phyloP scores from a whole-genome alignment of 2,888 invertebrate species.

The Drosophila kambysellisi region DNA sequence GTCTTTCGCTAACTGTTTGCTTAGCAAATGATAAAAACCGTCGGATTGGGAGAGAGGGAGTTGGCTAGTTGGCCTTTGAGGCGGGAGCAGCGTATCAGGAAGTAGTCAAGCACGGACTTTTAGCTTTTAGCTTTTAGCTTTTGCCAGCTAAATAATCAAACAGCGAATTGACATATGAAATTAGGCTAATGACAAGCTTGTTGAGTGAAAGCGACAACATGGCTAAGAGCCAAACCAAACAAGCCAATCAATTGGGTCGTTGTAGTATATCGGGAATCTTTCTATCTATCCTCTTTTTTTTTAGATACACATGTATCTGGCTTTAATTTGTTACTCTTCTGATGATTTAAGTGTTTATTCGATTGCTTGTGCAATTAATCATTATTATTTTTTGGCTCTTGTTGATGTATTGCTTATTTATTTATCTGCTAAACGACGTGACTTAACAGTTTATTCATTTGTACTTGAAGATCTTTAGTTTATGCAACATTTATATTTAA shows the following conservation, averaged over 20 bases:
- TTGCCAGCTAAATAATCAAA: constrained; percentile 42
- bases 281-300: neutral
- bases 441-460: constrained; percentile 44
- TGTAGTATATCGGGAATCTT: neutral
- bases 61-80: neutral
- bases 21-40: constrained; percentile 53
- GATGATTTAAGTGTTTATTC: constrained; percentile 18
- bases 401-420: constrained; percentile 22
- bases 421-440: constrained; percentile 28
- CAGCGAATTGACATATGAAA: constrained; percentile 55
- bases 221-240: constrained; percentile 36
- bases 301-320: neutral
- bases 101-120: constrained; percentile 21
- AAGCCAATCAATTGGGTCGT: constrained; percentile 25
- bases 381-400: constrained; percentile 41
- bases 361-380: constrained; percentile 42
- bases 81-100: constrained; percentile 3
- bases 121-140: constrained; percentile 25
- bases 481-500: constrained; percentile 23
- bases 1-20: constrained; percentile 37
- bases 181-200: constrained; percentile 75
- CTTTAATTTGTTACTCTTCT: neutral
- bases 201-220: constrained; percentile 63
- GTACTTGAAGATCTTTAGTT: constrained; percentile 15
- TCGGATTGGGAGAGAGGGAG: neutral